phyloP scores from a whole-genome alignment of 1,140 invertebrate species.

The Pseudomyrmex dendroicus region DNA sequence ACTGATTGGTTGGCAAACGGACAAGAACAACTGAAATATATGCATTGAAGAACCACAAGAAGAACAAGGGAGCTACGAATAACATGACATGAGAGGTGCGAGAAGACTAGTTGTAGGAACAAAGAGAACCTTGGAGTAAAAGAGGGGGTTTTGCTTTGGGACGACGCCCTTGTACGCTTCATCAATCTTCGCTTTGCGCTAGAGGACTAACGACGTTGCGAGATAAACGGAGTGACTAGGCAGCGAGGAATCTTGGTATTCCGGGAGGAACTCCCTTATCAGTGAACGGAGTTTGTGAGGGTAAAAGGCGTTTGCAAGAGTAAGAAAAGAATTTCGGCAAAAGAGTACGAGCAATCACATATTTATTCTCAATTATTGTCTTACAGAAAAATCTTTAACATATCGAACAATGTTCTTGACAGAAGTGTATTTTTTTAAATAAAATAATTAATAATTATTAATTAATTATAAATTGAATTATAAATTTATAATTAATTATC shows the following conservation, averaged over 20 bases:
- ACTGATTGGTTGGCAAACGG: constrained; percentile 12
- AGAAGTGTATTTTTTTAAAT: neutral
- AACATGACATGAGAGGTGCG: constrained; percentile 5
- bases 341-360: constrained; percentile 47
- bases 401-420: neutral
- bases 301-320: constrained; percentile 20
- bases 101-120: neutral
- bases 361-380: constrained; percentile 25
- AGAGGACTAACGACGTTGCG: constrained; percentile 71
- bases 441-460: neutral
- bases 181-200: constrained; percentile 74
- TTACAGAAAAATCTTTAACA: neutral
- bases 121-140: neutral
- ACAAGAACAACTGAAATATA: constrained; percentile 11
- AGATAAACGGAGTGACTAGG: constrained; percentile 69
- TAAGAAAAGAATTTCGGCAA: constrained; percentile 44
- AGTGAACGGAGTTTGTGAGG: constrained; percentile 29
- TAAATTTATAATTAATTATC: neutral
- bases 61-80: constrained; percentile 6
- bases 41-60: constrained; percentile 9
- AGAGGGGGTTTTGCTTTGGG: constrained; percentile 29
- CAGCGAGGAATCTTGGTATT: constrained; percentile 70
- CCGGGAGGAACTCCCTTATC: constrained; percentile 67
- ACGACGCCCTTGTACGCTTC: constrained; percentile 68
- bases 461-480: neutral